Conservation (phyloP, 2,888 invertebrate species). For the Gastrophysa polygoni region DNA sequence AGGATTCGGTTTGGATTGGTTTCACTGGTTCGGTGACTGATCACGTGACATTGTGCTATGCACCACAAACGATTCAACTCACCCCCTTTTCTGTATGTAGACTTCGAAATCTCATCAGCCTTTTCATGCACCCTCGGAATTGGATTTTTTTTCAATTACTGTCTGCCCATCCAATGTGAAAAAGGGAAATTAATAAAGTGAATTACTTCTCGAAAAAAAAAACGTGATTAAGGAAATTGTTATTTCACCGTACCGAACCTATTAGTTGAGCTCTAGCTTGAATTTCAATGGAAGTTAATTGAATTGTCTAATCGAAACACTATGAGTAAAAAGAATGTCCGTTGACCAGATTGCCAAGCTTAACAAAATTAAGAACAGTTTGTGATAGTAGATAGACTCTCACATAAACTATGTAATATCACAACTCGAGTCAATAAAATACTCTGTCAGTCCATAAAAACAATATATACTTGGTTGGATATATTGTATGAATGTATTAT, state of each 20-base stretch:
- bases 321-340: too few relatives aligned
- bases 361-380: too few relatives aligned
- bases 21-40: neutral
- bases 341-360: too few relatives aligned
- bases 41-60: neutral
- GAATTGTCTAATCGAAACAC: conserved; percentile 57
- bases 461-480: too few relatives aligned
- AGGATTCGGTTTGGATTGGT: too few relatives aligned
- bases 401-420: too few relatives aligned
- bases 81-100: neutral
- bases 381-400: too few relatives aligned
- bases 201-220: conserved; percentile 49
- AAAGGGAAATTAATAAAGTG: conserved; percentile 46
- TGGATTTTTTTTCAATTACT: conserved; percentile 18
- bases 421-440: too few relatives aligned
- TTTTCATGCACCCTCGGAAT: conserved; percentile 10
- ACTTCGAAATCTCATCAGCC: conserved; percentile 11
- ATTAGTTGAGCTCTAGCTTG: conserved; percentile 50
- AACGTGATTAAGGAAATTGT: conserved; percentile 53
- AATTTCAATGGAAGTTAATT: conserved; percentile 58
- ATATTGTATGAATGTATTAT: too few relatives aligned
- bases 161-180: conserved; percentile 16
- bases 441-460: too few relatives aligned
- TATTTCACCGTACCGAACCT: conserved; percentile 53
- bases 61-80: neutral